Conservation (phyloP, 2,113 vertebrate genomes). For the Colossoma macropomum region DNA sequence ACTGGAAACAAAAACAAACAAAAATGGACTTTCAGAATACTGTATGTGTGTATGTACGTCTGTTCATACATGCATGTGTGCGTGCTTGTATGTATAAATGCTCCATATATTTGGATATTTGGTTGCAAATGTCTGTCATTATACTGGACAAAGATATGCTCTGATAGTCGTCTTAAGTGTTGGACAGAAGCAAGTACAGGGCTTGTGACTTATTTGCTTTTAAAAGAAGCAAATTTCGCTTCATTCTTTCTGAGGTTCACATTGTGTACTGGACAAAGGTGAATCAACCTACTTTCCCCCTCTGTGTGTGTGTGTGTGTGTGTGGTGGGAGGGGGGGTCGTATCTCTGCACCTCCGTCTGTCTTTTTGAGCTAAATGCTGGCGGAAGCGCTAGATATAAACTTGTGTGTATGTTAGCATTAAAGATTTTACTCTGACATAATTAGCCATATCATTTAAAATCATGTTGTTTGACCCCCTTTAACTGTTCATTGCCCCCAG, state of each 20-base stretch:
- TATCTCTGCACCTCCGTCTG: not conserved
- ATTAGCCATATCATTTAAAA: too few relatives aligned
- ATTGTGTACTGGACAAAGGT: constrained; percentile 83
- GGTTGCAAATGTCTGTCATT: constrained; percentile 70
- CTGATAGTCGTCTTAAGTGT: constrained; percentile 61
- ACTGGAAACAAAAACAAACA: constrained; percentile 69
- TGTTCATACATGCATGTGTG: constrained; percentile 36
- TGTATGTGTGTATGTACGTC: constrained; percentile 40
- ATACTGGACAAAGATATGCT: constrained; percentile 80
- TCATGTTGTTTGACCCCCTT: too few relatives aligned
- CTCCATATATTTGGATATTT: constrained; percentile 66
- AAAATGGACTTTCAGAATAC: constrained; percentile 66
- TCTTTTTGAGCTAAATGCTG: not conserved
- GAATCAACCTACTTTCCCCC: constrained; percentile 75
- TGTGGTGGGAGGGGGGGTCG: not conserved
- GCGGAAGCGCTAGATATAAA: not conserved
- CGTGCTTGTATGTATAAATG: constrained; percentile 33
- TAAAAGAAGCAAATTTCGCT: constrained; percentile 67
- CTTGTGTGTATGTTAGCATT: constrained; percentile 29
- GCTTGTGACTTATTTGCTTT: constrained; percentile 62
- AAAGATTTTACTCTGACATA: not conserved
- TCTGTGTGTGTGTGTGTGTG: constrained; percentile 22
- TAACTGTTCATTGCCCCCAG: too few relatives aligned
- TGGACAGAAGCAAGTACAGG: constrained; percentile 58
- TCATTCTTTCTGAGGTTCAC: constrained; percentile 57